These are phyloP conservation scores for Ephydatia muelleri DNA, from an alignment of 37 sponge, comb jelly and placozoan genomes.

Conservation along the genomic window DNA sequence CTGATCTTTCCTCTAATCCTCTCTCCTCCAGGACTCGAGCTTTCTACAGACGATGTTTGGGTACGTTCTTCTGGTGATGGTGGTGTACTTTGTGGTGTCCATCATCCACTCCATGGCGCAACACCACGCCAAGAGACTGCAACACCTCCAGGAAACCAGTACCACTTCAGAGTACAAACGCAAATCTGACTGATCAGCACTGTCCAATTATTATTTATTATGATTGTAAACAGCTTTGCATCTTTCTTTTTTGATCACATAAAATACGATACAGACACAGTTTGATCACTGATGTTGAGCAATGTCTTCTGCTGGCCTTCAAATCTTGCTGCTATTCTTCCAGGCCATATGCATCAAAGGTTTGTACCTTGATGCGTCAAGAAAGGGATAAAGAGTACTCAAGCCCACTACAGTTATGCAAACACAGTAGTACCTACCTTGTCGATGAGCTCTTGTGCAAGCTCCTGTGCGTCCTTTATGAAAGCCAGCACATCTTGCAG, in stretches of 20 bases:
- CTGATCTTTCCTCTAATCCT: background rate
- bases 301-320: too few relatives aligned
- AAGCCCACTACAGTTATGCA: background rate
- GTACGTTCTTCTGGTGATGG: conserved; percentile 75
- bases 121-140: conserved; percentile 70
- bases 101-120: conserved; percentile 98
- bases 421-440: conserved; percentile 55
- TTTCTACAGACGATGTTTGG: conserved; percentile 67
- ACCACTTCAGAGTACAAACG: too few relatives aligned
- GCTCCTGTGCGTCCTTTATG: conserved; percentile 34
- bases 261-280: too few relatives aligned
- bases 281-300: too few relatives aligned
- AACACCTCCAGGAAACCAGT: conserved; percentile 61
- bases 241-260: too few relatives aligned
- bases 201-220: background rate
- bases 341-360: background rate
- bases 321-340: background rate
- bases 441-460: conserved; percentile 76
- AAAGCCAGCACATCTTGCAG: conserved; percentile 34
- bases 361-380: background rate
- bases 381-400: background rate
- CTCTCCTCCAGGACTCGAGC: conserved; percentile 49
- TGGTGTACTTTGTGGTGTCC: conserved; percentile 88
- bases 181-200: conserved; percentile 47
- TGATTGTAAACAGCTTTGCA: background rate